Evolutionary conservation across 2,797 vertebrate species (phyloP), one percentile per base, ranked within the genome.

Genomic region (Dendrocincla fuliginosa): DNA sequence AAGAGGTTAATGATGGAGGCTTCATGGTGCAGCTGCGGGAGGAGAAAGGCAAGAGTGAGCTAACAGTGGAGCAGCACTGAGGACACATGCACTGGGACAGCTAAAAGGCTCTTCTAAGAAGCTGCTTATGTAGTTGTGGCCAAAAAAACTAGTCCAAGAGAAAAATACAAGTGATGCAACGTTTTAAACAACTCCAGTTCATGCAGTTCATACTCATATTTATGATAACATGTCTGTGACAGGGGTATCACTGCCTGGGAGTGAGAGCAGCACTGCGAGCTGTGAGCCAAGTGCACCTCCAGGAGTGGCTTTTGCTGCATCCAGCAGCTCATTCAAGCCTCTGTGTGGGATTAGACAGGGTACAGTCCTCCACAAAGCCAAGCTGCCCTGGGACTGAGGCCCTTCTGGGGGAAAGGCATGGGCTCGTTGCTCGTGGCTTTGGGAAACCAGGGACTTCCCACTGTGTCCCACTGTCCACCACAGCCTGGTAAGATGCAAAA

Each of bases 1-100:
- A 99, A 97, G 19, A 99, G 98, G 92, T 99, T 99, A 97, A 99
- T 98, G 93, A 99, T 97, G 15, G 99, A 99, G 69, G 98, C 99
- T 97, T 99, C 99, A 4, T 99, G 99, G 85, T 98, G 98, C 82
- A 99, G 98, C 99, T 99, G 94, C 28, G 12, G 65, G 56, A 91
- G 84, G 8, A 78, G 86, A 84, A 82, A 0, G n/a, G 35, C 30
- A 77, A 42, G 47, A 70, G 69, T 32, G 68, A 89, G n/a, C 7
- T 39, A 70, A 63, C 19, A 32, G n/a, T 3, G 2, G 35, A 85
- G 12, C 2, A 41, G 49, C 41, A 70, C 25, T 0, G 1, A 61
- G 87, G 30, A 63, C 39, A 37, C 1, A 3, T n/a, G 47, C 47
- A 70, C 25, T 5, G 16, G 25, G 22, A 92, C 22, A 1, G 1